Base-by-base conservation (phyloP, 2,888 invertebrate species). In the Microplitis deprimator region DNA sequence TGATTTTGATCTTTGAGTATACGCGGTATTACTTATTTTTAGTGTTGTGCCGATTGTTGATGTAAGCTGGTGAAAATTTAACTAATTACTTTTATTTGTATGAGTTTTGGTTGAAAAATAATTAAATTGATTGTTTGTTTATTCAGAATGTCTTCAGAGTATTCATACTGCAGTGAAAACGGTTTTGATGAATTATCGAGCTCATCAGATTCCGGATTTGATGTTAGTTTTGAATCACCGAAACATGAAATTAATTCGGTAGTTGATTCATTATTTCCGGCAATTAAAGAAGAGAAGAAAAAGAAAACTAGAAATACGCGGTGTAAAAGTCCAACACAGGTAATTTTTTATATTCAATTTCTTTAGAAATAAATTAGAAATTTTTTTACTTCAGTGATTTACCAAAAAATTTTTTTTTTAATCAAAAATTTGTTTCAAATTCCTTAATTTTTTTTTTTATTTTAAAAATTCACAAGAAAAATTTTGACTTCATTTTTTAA, bases 201-300 rank as follows among this genome's bases (percentile, higher is more conserved):
- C 87, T 95, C 95, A 80, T 94, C 93, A 76, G 96, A 96, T 86
- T 96, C 95, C 0, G 96, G 96, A 69, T 93, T 95, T 86, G 95
- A 95, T 83, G 93, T 94, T 82, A 93, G 93, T 82, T 94, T 93
- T 87, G 93, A 93, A 87, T 93, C 89, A 0, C 89, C 88, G 59
- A 88, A 89, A 77, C 86, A 87, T 80, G 87, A 88, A 71, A 82
- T 83, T 88, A 79, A 50, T 8, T 50, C 68, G 69, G 78, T 85
- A 85, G 59, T 91, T 88, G 73, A 90, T 89, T 82, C 90, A 86
- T 29, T 90, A 86, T 79, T 91, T 89, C 78, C 91, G 87, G 29
- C 87, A 81, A 69, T 77, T n/a, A 90, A 86, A 77, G 89, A 86
- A 61, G 91, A 85, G 91, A 95, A 90, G 93, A 94, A 89, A 93